phyloP scores from a whole-genome alignment of 2,888 invertebrate species.

The Thelaira solivaga region DNA sequence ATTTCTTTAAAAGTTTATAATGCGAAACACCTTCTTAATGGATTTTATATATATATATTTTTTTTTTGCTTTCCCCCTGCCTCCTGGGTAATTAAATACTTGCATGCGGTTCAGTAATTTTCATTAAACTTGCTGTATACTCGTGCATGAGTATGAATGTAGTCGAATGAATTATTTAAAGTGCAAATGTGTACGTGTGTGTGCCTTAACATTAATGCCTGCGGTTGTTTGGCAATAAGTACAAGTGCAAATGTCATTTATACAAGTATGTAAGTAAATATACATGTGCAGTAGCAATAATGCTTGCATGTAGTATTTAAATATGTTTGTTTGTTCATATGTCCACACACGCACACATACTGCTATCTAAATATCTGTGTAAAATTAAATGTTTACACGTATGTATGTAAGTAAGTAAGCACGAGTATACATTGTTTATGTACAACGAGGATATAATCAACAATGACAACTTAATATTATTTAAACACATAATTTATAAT shows the following conservation, averaged over 20 bases:
- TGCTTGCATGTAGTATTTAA: background rate
- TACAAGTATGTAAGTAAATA: constrained; percentile 8
- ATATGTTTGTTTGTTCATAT: background rate
- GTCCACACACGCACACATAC: background rate
- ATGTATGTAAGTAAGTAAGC: too few relatives aligned
- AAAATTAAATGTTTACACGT: background rate
- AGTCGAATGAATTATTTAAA: background rate
- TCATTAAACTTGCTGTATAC: constrained; percentile 20
- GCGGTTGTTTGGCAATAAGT: constrained; percentile 36
- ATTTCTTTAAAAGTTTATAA: too few relatives aligned
- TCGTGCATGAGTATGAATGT: background rate
- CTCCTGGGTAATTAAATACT: constrained; percentile 31
- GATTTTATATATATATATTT: too few relatives aligned
- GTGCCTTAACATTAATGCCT: constrained; percentile 3
- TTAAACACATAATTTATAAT: constrained; percentile 60
- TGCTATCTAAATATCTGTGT: background rate
- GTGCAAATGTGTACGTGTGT: constrained; percentile 14
- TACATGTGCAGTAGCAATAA: background rate
- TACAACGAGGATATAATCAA: constrained; percentile 50
- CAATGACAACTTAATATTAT: constrained; percentile 60
- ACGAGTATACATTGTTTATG: too few relatives aligned
- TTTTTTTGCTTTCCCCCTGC: background rate
- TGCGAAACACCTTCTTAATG: too few relatives aligned
- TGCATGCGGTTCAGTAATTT: constrained; percentile 41
- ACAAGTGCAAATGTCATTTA: constrained; percentile 57